A percentile compares a stretch with the other conserved stretches of the same genome.
Conservation (phyloP, 2,888 invertebrate genomes). For the Ochropleura plecta region DNA sequence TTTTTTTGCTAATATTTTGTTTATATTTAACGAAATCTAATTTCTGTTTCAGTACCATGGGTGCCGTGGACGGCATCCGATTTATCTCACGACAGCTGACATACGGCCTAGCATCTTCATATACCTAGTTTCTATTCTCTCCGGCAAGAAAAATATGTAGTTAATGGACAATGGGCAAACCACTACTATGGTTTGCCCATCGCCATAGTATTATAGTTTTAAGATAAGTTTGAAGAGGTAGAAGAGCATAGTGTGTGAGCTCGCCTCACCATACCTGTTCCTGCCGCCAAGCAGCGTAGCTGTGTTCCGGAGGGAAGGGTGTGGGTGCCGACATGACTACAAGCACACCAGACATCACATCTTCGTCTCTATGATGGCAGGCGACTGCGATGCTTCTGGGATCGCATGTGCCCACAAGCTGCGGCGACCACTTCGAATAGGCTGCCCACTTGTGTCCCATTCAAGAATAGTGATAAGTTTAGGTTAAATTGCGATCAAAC, state of each 20-base stretch:
- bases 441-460: too few relatives aligned
- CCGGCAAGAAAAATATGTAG: background rate
- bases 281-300: background rate
- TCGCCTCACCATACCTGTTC: background rate
- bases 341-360: background rate
- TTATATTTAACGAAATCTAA: background rate
- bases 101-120: background rate
- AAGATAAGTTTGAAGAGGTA: too few relatives aligned
- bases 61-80: slow-evolving; percentile 1
- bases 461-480: too few relatives aligned
- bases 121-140: background rate
- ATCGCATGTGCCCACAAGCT: too few relatives aligned
- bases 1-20: too few relatives aligned
- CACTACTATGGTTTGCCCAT: background rate
- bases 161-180: too few relatives aligned
- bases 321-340: background rate
- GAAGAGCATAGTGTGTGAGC: slow-evolving; percentile 4
- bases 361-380: too few relatives aligned
- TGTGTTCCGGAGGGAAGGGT: background rate
- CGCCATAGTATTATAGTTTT: background rate
- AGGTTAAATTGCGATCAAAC: too few relatives aligned
- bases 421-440: too few relatives aligned
- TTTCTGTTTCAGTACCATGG: slow-evolving; percentile 4
- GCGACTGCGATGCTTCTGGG: too few relatives aligned
- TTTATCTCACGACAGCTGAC: slow-evolving; percentile 3